Evolutionary conservation across 2,888 invertebrate species (phyloP), one percentile per base, ranked within the genome.

Genomic region (Tachina lurida): DNA sequence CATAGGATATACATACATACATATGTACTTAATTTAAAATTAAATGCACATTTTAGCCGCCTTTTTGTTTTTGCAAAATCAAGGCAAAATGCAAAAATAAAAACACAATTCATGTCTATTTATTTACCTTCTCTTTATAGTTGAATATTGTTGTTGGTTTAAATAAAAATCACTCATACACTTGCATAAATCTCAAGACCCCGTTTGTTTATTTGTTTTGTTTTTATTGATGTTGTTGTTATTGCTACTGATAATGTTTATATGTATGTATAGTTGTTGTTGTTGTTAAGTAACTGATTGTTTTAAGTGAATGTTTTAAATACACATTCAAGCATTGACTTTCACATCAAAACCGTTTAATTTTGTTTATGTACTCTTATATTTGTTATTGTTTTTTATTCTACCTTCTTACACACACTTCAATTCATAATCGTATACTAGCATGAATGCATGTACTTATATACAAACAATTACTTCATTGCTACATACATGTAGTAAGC

Each of bases 181-280:
- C 83, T 60, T 83, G 60, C 45, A 71, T n/a, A 87, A 88, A 85
- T 88, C 87, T 88, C 88, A 88, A 88, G 88, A 88, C 88, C 88
- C 88, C 87, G 85, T 86, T 76, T 81, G 87, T 80, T 87, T 85
- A 75, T 84, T 73, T 84, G 43, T 49, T 58, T 83, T 58, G 67
- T 54, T 45, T 71, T 73, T 60, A n/a, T 78, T 65, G 19, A 49
- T 76, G n/a, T 56, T 65, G 39, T 62, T 74, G 22, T n/a, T 60
- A 45, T 19, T 73, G 13, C 12, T 71, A 19, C 45, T 71, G 54
- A 63, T 60, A 41, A 45, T 71, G 52, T 67, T 63, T 82, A 54
- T 75, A 15, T 71, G 45, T 31, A 3, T 31, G 45, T 31, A 3
- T 31, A 31, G 2, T 31, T 31, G 41, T 73, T 80, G 49, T 74